phyloP scores from a whole-genome alignment of 2,888 invertebrate genomes.

The Lysandra coridon region DNA sequence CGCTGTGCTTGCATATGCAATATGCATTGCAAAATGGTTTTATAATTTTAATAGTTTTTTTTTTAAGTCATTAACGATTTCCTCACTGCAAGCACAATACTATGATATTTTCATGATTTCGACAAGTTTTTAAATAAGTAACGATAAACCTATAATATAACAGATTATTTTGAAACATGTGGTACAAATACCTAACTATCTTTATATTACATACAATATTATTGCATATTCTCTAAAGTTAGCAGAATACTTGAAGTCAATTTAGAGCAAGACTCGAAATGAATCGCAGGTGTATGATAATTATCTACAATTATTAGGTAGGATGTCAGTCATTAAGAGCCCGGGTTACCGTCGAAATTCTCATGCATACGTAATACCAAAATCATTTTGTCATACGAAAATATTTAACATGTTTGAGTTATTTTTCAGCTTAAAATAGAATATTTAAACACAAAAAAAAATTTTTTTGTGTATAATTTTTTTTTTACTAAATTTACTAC shows the following conservation, averaged over 20 bases:
- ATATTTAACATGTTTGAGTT: too few species aligned
- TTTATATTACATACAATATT: neutral
- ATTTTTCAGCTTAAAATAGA: too few species aligned
- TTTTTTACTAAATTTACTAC: too few species aligned
- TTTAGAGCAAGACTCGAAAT: neutral
- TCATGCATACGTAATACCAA: too few species aligned
- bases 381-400: too few species aligned
- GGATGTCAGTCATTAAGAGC: constrained; percentile 19
- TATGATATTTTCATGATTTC: neutral
- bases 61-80: neutral
- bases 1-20: neutral
- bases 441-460: too few species aligned
- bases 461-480: too few species aligned
- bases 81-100: neutral
- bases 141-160: neutral
- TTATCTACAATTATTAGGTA: constrained; percentile 20
- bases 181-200: neutral
- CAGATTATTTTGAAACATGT: neutral
- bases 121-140: neutral
- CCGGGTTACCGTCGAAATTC: too few species aligned
- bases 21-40: too few species aligned
- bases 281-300: neutral
- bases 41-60: neutral
- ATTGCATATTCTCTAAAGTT: neutral
- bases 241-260: neutral